Evolutionary conservation across 2,113 vertebrate species (phyloP).

Genomic region (Heterotilapia buettikoferi): DNA sequence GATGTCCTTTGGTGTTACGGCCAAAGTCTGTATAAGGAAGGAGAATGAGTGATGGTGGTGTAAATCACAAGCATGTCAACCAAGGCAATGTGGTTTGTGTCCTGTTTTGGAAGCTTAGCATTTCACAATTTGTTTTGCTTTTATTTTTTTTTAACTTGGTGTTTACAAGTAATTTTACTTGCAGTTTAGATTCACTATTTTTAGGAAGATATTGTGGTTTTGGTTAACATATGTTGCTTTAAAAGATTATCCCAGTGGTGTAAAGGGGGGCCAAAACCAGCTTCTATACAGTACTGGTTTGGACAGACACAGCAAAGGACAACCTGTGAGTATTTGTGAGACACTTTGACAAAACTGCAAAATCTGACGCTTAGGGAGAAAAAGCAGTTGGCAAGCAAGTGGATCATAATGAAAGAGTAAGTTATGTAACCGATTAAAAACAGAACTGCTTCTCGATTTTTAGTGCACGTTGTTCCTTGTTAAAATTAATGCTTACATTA

Average conservation of each 20-base stretch:
- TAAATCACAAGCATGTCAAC: neutral
- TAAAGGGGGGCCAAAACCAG: neutral
- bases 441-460: neutral
- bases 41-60: neutral
- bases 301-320: neutral
- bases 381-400: neutral
- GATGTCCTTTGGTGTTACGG: neutral
- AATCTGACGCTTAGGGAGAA: neutral
- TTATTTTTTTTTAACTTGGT: neutral
- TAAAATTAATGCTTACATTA: neutral
- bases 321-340: neutral
- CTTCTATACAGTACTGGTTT: neutral
- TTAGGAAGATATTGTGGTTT: neutral
- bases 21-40: neutral
- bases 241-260: neutral
- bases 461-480: neutral
- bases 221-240: neutral
- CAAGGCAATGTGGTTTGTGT: neutral
- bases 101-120: neutral
- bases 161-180: neutral
- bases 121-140: neutral
- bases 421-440: neutral
- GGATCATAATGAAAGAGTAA: neutral
- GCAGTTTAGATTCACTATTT: neutral
- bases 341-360: neutral